Evolutionary conservation across 2,113 vertebrate species (phyloP), one percentile per base, ranked within the genome.

Genomic region (Calypte anna): DNA sequence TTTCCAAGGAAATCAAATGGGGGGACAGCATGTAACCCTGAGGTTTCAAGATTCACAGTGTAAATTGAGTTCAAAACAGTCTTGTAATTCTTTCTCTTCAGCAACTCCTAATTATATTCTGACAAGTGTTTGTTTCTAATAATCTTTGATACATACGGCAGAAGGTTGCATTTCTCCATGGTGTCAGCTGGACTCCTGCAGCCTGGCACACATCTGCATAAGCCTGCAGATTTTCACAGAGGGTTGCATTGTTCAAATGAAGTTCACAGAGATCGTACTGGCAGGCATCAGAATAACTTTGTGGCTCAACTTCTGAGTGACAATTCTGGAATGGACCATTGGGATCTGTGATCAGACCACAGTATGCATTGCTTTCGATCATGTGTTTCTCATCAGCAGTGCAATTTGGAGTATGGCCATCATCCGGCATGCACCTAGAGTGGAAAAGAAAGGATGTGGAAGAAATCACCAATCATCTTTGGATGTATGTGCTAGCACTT

Each of bases 201-300:
- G 85, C 46, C 69, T 97, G 97, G 74, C 97, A 97, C 6, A 18
- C 6, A 0, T 97, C 97, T 63, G 94, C 95, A 54, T 97, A 97
- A 48, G 97, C 93, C 76, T 97, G 96, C 17, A 97, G 63, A 82
- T 90, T 97, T 67, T 92, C 66, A 72, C 97, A 97, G 44, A 97
- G 96, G 38, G 92, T 85, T 57, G 38, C 61, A 3, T 48, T 76
- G 68, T 61, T 50, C 88, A 96, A 14, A 62, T 95, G 90, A 58
- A 97, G 90, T 33, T 95, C 97, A 91, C 97, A 97, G 62, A 97
- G 95, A 85, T 97, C 97, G 51, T 96, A 96, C 36, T 93, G 93
- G 33, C 96, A 97, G 46, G 82, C 91, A 64, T 77, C 61, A 77
- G 72, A 96, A 73, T 96, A 97, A 61, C 62, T 86, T 51, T 7